Percentiles rank a stretch among this genome's conserved stretches.
Conservation (phyloP, 2,888 invertebrate genomes). For the Lacanobia wlatinum region DNA sequence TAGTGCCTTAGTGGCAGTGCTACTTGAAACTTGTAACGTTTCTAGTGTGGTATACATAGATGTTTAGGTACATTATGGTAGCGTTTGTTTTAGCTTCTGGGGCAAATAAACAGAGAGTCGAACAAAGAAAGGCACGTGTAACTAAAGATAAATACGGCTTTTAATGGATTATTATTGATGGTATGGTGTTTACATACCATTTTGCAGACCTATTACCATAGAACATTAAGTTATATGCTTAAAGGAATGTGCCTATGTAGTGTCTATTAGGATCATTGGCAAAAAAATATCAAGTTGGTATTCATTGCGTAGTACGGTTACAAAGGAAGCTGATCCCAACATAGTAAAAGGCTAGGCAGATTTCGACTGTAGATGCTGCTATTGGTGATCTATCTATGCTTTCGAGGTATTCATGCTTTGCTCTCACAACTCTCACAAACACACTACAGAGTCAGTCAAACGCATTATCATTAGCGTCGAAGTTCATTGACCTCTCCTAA, state of each 20-base stretch:
- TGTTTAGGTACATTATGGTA: neutral
- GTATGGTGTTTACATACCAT: neutral
- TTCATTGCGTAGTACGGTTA: neutral
- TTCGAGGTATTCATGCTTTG: neutral
- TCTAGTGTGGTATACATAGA: slow-evolving; percentile 14
- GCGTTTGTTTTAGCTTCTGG: slow-evolving; percentile 25
- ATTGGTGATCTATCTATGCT: neutral
- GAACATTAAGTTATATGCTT: neutral
- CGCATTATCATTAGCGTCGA: neutral
- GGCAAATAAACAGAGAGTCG: slow-evolving; percentile 35
- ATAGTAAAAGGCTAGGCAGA: neutral
- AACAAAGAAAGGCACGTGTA: slow-evolving; percentile 31
- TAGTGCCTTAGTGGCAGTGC: slow-evolving; percentile 60
- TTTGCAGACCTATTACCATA: neutral
- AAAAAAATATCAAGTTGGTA: neutral
- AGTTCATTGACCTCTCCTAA: slow-evolving; percentile 15
- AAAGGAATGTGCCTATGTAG: neutral
- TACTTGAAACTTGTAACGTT: slow-evolving; percentile 29
- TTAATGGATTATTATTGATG: slow-evolving; percentile 19
- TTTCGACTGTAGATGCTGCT: neutral
- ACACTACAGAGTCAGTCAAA: neutral
- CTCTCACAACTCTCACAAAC: neutral
- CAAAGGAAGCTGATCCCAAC: neutral
- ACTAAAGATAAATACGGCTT: slow-evolving; percentile 27
- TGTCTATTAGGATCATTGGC: neutral